Base-by-base conservation (phyloP, 2,888 invertebrate genomes). In the Ectropis crepuscularia region DNA sequence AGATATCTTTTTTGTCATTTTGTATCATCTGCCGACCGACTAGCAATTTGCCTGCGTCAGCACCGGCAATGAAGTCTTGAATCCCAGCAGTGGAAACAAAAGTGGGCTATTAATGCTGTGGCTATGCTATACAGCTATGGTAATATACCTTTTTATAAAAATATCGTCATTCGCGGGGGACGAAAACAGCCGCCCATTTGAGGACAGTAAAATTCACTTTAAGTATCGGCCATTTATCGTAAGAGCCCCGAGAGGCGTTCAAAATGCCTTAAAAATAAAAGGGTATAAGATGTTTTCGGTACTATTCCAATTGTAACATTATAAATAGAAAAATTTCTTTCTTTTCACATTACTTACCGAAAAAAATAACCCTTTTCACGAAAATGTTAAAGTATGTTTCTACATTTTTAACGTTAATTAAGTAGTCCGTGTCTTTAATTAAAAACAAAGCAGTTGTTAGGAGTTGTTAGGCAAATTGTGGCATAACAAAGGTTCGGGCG, bases 371-470 rank as follows among this genome's bases (percentile, higher is more conserved):
- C 48, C 48, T 49, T 65, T 63, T 53, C 37, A 45, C 9, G 39
- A 67, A 55, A 57, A 63, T 69, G 68, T 57, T 50, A 61, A 70
- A 68, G 68, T 70, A 47, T 53, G 45, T 53, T 63, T 68, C 55
- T 51, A 28, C 43, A 48, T 68, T 70, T 60, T 57, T 62, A 65
- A 53, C 67, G 66, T 70, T 74, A 75, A 77, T 72, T 76, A 76
- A 66, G 69, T 64, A 64, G 72, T 71, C 73, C 63, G 63, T 65
- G 73, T 70, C 61, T 65, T 72, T 80, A 74, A 76, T 80, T 78
- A 78, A 74, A 75, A 74, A 65, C 50, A 60, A 69, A 68, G 61
- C 65, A 67, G 70, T 74, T 74, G 74, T 77, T 71, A 61, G 59
- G 53, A 71, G 70, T 76, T 78, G 70, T 72, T 67, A 64, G 58